Evolutionary conservation across 2,113 vertebrate species (phyloP), one percentile per base, ranked within the genome.

Genomic region (Carassius gibelio): DNA sequence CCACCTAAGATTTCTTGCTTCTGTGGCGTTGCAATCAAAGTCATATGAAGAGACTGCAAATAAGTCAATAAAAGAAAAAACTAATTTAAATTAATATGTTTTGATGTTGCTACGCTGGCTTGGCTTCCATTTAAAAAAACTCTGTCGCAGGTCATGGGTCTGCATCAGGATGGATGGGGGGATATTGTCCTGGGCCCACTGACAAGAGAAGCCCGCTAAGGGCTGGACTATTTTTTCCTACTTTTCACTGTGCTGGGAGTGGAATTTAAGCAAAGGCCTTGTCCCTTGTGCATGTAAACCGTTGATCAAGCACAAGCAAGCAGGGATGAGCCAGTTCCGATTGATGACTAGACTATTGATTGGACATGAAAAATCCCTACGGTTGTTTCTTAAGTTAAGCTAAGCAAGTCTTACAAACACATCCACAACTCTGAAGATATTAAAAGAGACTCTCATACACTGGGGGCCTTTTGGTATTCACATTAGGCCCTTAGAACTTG

Each of bases 291-390:
- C 82, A 84, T 87, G 59, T 81, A 69, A 52, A 75, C 76, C 42
- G 68, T 66, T 55, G 72, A 87, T 76, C 76, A 81, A 84, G 82
- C 86, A 66, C 57, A 66, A 57, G 78, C 42, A 5, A 50, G 78
- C 21, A 45, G 21, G 82, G 59, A 55, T 75, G 68, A 81, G 83
- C 48, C 72, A 48, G 62, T 71, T 80, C 26, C 42, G 68, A 83
- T 66, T 81, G 30, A n/a, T 57, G 66, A 81, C 79, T 75, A 61
- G 57, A 81, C 78, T 84, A 87, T 84, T 84, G 86, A 84, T 62
- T 52, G 75, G 42, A 84, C 34, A 57, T 3, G 55, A 80, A 77
- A 87, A 57, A 38, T 68, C 71, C n/a, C 72, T 66, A 15, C 69
- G 34, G 34, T 23, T 80, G 75, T 81, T 81, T 50, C 75, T 36